phyloP scores from a whole-genome alignment of 2,888 invertebrate species.

The Syrista parreyssii region DNA sequence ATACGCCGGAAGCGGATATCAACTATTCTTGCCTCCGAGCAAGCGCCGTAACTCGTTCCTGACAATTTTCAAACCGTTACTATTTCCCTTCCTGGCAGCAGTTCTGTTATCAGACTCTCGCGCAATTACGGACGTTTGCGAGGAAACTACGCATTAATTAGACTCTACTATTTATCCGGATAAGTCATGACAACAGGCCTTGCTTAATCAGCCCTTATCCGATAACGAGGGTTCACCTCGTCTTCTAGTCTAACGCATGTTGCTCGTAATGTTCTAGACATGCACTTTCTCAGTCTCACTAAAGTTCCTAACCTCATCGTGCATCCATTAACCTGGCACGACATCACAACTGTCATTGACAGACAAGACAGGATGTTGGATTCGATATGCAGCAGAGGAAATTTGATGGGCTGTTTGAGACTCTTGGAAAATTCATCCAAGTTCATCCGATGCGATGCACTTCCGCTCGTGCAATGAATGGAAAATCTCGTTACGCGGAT shows the following conservation, averaged over 20 bases:
- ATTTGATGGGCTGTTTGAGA: background rate
- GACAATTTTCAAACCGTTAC: background rate
- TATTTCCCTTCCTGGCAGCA: background rate
- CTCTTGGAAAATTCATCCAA: background rate
- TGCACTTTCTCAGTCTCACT: background rate
- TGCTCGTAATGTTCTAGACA: background rate
- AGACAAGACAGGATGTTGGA: background rate
- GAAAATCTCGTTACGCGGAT: conserved; percentile 18
- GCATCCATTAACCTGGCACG: background rate
- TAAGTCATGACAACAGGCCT: background rate
- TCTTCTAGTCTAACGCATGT: background rate
- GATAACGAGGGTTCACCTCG: background rate
- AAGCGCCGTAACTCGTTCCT: conserved; percentile 7
- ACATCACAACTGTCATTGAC: background rate
- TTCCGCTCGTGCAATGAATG: conserved; percentile 40
- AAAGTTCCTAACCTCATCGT: background rate
- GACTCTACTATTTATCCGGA: background rate
- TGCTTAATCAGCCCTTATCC: background rate
- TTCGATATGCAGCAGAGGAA: background rate
- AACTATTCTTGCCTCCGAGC: conserved; percentile 11
- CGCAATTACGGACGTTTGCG: background rate
- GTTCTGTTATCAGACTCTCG: background rate
- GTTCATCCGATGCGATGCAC: conserved; percentile 15
- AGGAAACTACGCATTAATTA: background rate
- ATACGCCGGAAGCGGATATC: background rate